Evolutionary conservation across 2,888 invertebrate genomes (phyloP).

Genomic region (Acleris holmiana): DNA sequence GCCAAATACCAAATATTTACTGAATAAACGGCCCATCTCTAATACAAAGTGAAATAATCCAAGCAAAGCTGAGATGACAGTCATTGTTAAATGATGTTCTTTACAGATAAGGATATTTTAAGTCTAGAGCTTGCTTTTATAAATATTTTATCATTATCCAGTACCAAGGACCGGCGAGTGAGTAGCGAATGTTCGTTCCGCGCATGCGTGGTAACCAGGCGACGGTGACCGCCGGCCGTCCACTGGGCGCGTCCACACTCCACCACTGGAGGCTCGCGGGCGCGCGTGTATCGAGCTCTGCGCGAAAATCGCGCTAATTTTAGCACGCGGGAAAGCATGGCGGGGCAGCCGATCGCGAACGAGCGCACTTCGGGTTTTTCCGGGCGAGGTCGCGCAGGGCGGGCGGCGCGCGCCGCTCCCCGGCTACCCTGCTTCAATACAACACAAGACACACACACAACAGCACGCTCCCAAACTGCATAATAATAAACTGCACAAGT

Average conservation of each 20-base stretch:
- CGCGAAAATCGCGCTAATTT: conserved; percentile 64
- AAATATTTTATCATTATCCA: conserved; percentile 10
- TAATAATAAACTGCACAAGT: conserved; percentile 26
- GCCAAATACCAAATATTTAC: no score
- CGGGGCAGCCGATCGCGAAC: conserved; percentile 44
- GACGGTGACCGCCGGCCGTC: conserved; percentile 35
- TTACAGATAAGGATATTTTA: no score
- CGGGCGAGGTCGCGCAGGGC: conserved; percentile 66
- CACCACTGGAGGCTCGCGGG: conserved; percentile 59
- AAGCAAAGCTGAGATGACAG: no score
- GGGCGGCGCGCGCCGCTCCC: conserved; percentile 76
- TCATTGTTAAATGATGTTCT: no score
- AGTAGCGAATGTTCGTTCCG: conserved; percentile 47
- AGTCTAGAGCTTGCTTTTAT: no score
- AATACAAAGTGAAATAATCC: no score
- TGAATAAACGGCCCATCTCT: no score
- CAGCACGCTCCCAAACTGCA: conserved; percentile 47
- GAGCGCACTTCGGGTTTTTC: conserved; percentile 54
- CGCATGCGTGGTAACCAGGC: conserved; percentile 62
- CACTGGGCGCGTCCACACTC: conserved; percentile 50
- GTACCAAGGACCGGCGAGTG: conserved; percentile 16
- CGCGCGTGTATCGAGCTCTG: conserved; percentile 47
- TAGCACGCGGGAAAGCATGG: conserved; percentile 58
- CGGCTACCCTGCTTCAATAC: conserved; percentile 54
- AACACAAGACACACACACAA: conserved; percentile 48